These are phyloP conservation scores for Trichosurus vulpecula DNA, from an alignment of 2,797 vertebrate species.

Conservation along the genomic window DNA sequence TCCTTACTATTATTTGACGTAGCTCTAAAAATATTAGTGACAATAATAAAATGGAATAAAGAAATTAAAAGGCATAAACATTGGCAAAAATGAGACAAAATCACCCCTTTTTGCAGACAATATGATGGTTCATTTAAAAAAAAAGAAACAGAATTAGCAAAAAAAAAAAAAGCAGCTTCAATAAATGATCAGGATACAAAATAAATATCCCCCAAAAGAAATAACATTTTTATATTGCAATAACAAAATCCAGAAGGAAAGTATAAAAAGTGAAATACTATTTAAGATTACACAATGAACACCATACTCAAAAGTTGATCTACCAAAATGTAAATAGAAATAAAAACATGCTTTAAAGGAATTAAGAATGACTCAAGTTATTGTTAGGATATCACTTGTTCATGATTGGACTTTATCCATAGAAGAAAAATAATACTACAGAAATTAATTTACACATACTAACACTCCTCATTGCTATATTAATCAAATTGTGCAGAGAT, in stretches of 20 bases:
- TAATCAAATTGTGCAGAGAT: neutral
- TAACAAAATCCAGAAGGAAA: neutral
- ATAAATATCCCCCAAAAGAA: neutral
- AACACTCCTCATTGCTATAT: neutral
- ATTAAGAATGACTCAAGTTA: neutral
- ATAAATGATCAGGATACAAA: neutral
- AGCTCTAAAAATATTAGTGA: neutral
- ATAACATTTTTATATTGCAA: neutral
- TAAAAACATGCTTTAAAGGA: neutral
- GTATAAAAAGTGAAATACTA: neutral
- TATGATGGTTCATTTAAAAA: neutral
- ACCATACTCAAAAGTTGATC: neutral
- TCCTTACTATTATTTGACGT: neutral
- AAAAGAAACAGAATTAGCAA: neutral
- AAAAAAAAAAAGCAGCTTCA: neutral
- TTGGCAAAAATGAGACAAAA: neutral
- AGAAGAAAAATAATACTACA: neutral
- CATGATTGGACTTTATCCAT: neutral
- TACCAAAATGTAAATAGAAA: neutral
- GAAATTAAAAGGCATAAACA: neutral
- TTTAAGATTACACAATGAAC: neutral
- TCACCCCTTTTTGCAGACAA: neutral
- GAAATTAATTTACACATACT: neutral
- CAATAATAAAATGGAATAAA: neutral
- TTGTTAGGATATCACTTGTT: neutral